Evolutionary conservation across 2,113 vertebrate species (phyloP).

Genomic region (Psittacara wagleri): DNA sequence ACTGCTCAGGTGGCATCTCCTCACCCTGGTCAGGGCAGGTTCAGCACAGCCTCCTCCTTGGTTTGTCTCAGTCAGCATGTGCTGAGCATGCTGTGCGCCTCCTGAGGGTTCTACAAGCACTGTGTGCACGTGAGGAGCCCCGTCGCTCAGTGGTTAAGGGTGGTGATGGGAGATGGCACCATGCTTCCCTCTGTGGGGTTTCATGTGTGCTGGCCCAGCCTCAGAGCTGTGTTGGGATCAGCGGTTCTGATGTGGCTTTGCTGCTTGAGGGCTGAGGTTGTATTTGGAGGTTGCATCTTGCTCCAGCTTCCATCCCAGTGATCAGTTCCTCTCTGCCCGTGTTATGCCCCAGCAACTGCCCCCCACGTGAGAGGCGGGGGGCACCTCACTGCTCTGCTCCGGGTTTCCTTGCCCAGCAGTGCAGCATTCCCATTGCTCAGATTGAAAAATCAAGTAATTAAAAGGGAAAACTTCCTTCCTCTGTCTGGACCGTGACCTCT

Average conservation of each 20-base stretch:
- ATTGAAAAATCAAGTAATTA: neutral
- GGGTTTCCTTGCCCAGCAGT: neutral
- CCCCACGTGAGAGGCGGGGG: neutral
- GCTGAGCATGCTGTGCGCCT: neutral
- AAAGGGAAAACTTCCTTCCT: neutral
- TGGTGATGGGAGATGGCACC: neutral
- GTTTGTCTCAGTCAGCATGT: neutral
- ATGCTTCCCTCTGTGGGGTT: neutral
- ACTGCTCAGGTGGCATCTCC: neutral
- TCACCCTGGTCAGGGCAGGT: neutral
- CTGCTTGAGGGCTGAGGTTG: neutral
- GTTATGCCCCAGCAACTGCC: neutral
- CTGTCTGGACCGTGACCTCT: neutral
- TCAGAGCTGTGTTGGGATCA: accelerated
- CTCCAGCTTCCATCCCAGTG: accelerated
- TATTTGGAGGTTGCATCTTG: neutral
- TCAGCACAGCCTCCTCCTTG: accelerated
- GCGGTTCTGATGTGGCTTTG: neutral
- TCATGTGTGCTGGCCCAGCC: neutral
- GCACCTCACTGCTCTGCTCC: neutral
- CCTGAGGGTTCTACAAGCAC: neutral
- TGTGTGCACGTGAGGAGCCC: accelerated
- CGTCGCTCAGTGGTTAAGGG: accelerated
- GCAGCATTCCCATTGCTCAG: accelerated
- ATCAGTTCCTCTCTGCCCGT: neutral